These are phyloP conservation scores for Hedychridium roseum DNA, from an alignment of 2,888 invertebrate genomes.

Conservation along the genomic window DNA sequence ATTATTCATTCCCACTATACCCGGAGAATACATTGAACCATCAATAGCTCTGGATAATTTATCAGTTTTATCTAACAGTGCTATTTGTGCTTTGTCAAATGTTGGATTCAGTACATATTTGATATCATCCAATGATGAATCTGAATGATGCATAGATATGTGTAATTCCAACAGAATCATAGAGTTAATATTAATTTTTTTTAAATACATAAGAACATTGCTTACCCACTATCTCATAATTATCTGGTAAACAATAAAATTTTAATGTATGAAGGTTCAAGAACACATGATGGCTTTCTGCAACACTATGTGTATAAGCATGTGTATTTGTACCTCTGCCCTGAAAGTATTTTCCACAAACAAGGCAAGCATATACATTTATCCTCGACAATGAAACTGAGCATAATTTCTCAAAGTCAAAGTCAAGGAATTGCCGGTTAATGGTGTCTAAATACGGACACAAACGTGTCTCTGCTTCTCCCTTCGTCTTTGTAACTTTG, in stretches of 20 bases:
- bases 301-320: conserved; percentile 98
- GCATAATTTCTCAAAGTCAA: conserved; percentile 99
- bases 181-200: neutral
- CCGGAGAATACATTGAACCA: conserved; percentile 95
- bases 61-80: conserved; percentile 78
- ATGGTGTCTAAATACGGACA: conserved; percentile 99
- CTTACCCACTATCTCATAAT: conserved; percentile 97
- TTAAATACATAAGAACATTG: conserved; percentile 5
- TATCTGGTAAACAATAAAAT: conserved; percentile 99
- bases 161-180: conserved; percentile 6
- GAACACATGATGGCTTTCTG: conserved; percentile 97
- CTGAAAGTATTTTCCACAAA: conserved; percentile 98
- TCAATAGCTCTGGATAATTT: conserved; percentile 95
- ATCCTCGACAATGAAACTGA: conserved; percentile 97
- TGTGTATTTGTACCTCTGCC: conserved; percentile 98
- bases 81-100: conserved; percentile 85
- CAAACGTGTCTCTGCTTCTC: conserved; percentile 66
- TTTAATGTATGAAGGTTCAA: conserved; percentile 95
- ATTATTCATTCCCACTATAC: conserved; percentile 97
- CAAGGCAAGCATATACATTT: conserved; percentile 98
- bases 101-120: conserved; percentile 98
- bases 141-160: conserved; percentile 63
- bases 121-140: conserved; percentile 97
- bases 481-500: conserved; percentile 18
- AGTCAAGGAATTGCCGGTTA: conserved; percentile 94